Evolutionary conservation across 2,888 invertebrate genomes (phyloP).

Genomic region (Microctonus hyperodae): DNA sequence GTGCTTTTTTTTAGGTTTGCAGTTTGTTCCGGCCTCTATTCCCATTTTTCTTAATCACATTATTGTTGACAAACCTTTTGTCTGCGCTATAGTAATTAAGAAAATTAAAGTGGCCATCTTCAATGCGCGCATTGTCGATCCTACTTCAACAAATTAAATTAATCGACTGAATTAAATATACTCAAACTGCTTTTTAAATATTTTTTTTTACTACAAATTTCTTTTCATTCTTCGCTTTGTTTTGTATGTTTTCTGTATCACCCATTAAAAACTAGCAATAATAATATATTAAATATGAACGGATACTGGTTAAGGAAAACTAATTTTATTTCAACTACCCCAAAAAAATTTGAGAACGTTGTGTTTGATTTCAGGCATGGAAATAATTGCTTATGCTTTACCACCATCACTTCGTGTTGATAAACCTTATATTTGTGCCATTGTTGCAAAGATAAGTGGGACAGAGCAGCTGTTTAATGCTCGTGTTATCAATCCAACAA

Average conservation of each 20-base stretch:
- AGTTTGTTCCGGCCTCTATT: background rate
- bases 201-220: no score
- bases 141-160: background rate
- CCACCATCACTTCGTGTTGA: background rate
- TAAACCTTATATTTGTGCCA: background rate
- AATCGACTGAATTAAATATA: background rate
- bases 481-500: background rate
- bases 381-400: background rate
- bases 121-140: background rate
- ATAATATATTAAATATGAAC: no score
- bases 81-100: background rate
- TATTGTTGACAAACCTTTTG: background rate
- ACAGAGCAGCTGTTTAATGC: background rate
- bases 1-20: background rate
- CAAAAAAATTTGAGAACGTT: background rate
- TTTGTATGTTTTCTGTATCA: no score
- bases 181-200: background rate
- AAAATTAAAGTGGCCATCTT: background rate
- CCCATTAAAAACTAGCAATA: no score
- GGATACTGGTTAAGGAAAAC: no score
- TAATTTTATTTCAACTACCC: background rate
- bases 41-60: background rate
- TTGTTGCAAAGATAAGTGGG: background rate
- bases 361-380: constrained; percentile 4
- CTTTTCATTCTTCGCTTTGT: no score